phyloP scores from a whole-genome alignment of 1,140 invertebrate species.

The Penaeus indicus region DNA sequence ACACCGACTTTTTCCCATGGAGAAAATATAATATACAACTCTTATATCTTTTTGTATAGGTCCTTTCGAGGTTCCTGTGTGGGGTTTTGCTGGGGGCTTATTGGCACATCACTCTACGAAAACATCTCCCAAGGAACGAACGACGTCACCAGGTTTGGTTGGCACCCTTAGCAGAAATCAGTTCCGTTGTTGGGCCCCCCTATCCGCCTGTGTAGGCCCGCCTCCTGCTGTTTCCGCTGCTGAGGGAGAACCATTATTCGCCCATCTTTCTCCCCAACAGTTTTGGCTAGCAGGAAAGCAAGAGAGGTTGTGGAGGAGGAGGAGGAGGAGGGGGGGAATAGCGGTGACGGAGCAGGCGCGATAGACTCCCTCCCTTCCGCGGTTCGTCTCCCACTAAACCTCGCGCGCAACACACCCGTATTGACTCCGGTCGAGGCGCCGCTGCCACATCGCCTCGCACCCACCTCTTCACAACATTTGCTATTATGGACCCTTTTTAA shows the following conservation, averaged over 20 bases:
- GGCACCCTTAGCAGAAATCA: slow-evolving; percentile 31
- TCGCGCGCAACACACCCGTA: slow-evolving; percentile 62
- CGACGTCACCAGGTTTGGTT: slow-evolving; percentile 42
- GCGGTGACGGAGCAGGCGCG: slow-evolving; percentile 45
- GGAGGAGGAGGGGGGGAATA: slow-evolving; percentile 25
- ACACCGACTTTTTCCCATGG: too few species aligned
- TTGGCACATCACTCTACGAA: slow-evolving; percentile 55
- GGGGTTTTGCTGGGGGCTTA: slow-evolving; percentile 25
- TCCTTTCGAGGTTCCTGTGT: too few species aligned
- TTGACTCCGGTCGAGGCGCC: slow-evolving; percentile 56
- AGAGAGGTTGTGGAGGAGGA: slow-evolving; percentile 35
- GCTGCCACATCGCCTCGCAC: slow-evolving; percentile 37
- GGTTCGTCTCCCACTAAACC: slow-evolving; percentile 58
- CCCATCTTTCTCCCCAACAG: slow-evolving; percentile 56
- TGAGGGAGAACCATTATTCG: slow-evolving; percentile 50
- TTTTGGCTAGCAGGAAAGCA: slow-evolving; percentile 43
- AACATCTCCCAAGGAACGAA: slow-evolving; percentile 37
- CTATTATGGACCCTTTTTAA: not conserved
- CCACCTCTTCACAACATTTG: not conserved
- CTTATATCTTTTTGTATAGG: too few species aligned
- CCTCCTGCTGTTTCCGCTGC: slow-evolving; percentile 39
- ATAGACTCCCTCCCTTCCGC: slow-evolving; percentile 48
- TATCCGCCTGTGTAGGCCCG: slow-evolving; percentile 33
- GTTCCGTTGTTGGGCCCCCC: slow-evolving; percentile 35
- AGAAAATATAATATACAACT: too few species aligned